Evolutionary conservation across 2,113 vertebrate genomes (phyloP).

Genomic region (Microtus oregoni): DNA sequence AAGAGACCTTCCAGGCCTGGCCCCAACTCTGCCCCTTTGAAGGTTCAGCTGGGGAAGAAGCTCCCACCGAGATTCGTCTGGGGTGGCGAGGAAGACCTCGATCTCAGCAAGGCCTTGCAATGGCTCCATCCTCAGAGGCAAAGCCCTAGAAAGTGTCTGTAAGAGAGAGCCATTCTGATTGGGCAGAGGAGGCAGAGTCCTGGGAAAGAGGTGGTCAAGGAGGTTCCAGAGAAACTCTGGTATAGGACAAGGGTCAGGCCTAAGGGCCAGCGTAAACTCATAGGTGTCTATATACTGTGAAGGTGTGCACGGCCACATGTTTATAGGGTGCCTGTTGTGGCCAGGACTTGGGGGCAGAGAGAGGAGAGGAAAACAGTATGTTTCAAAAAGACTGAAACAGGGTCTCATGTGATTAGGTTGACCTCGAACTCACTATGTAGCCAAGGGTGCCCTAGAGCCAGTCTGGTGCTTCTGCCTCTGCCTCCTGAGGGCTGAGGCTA

Average conservation of each 20-base stretch:
- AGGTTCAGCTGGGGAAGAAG: neutral
- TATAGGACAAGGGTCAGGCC: neutral
- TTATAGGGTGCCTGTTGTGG: fast-evolving
- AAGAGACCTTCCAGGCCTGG: neutral
- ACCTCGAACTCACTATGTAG: neutral
- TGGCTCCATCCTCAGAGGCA: neutral
- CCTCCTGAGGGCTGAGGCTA: neutral
- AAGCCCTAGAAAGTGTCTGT: neutral
- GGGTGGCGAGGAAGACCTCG: fast-evolving
- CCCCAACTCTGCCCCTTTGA: neutral
- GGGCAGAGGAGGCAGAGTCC: neutral
- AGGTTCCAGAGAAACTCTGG: neutral
- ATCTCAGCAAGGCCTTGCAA: neutral
- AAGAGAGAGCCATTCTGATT: neutral
- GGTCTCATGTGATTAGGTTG: neutral
- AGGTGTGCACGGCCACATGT: no score
- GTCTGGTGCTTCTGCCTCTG: neutral
- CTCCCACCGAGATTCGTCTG: neutral
- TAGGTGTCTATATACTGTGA: neutral
- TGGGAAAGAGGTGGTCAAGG: neutral
- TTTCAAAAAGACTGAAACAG: no score
- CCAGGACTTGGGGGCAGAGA: neutral
- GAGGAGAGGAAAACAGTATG: neutral
- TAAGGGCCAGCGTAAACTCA: neutral
- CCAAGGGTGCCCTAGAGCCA: neutral